These are phyloP conservation scores for Frankliniella fusca DNA, from an alignment of 2,888 invertebrate genomes.

Conservation along the genomic window DNA sequence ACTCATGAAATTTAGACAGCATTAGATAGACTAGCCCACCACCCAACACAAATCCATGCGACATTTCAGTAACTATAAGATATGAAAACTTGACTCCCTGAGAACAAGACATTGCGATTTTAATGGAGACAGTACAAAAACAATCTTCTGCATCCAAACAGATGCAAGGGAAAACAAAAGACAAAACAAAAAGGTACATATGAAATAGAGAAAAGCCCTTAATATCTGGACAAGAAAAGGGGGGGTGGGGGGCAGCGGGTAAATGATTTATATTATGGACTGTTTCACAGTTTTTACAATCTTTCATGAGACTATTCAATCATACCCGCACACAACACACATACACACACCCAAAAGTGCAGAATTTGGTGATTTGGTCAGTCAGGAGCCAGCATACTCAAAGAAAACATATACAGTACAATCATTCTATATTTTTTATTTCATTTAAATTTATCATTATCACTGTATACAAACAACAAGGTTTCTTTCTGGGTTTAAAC, in stretches of 20 bases:
- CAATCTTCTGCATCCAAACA: too few species aligned
- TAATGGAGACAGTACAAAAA: too few species aligned
- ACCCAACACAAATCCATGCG: too few species aligned
- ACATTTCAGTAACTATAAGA: too few species aligned
- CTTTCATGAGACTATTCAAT: neutral
- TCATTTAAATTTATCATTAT: conserved; percentile 37
- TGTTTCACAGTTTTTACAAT: neutral
- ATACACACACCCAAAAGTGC: conserved; percentile 34
- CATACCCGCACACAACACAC: conserved; percentile 8
- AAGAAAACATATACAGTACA: conserved; percentile 37
- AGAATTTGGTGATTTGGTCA: conserved; percentile 38
- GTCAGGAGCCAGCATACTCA: conserved; percentile 35
- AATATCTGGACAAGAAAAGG: too few species aligned
- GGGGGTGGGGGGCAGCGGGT: conserved; percentile 3
- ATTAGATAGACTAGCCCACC: too few species aligned
- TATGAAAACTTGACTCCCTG: too few species aligned
- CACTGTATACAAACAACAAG: conserved; percentile 39
- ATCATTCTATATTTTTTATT: conserved; percentile 39
- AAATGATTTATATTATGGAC: neutral
- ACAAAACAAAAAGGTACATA: too few species aligned
- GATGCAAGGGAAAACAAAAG: too few species aligned
- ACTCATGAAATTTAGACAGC: too few species aligned
- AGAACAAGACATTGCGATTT: too few species aligned
- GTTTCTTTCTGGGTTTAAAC: conserved; percentile 33
- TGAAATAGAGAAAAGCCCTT: too few species aligned